Evolutionary conservation across 2,888 invertebrate genomes (phyloP).

Genomic region (Homarus gammarus): DNA sequence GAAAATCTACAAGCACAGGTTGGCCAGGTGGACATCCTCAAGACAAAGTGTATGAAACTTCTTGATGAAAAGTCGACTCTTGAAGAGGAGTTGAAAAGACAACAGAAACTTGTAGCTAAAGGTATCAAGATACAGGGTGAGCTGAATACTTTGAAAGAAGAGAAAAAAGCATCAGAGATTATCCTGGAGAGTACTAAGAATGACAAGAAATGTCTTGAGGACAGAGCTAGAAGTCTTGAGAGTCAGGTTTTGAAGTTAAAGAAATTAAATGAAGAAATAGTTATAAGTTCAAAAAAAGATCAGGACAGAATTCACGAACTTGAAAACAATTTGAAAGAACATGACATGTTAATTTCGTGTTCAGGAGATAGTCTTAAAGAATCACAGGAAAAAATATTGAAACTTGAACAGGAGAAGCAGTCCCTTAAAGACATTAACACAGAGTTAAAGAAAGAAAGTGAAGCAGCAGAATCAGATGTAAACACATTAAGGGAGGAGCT

Average conservation of each 20-base stretch:
- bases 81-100: slow-evolving; percentile 51
- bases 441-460: neutral
- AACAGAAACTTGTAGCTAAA: slow-evolving; percentile 49
- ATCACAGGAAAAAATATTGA: slow-evolving; percentile 1
- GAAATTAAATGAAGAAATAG: slow-evolving; percentile 15
- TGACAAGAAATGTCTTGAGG: slow-evolving; percentile 54
- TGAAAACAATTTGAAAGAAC: neutral
- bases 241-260: slow-evolving; percentile 26
- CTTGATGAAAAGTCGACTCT: slow-evolving; percentile 57
- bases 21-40: slow-evolving; percentile 69
- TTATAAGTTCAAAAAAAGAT: neutral
- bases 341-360: neutral
- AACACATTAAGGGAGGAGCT: slow-evolving; percentile 14
- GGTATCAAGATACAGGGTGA: slow-evolving; percentile 34
- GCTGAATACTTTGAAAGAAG: slow-evolving; percentile 51
- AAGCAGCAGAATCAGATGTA: neutral
- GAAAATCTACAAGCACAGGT: slow-evolving; percentile 69
- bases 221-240: slow-evolving; percentile 42
- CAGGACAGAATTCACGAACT: neutral
- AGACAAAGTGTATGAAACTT: slow-evolving; percentile 70
- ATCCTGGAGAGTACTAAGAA: slow-evolving; percentile 53
- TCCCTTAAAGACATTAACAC: neutral
- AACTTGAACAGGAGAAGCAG: neutral
- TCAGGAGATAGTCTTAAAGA: slow-evolving; percentile 17
- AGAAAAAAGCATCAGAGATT: slow-evolving; percentile 73